Conservation (phyloP, 2,113 vertebrate species). For the Siphamia tubifer region DNA sequence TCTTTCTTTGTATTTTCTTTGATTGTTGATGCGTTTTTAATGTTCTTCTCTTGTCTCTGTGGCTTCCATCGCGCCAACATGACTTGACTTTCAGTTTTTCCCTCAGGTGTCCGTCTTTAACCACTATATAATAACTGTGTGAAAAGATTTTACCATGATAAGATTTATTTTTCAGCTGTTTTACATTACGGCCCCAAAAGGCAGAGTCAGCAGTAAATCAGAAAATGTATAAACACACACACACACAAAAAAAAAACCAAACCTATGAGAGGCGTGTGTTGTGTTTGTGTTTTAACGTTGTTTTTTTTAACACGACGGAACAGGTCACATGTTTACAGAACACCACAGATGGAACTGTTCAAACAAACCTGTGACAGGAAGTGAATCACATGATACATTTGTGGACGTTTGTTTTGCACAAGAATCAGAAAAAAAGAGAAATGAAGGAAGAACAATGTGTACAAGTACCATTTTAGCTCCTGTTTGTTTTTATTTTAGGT, state of each 20-base stretch:
- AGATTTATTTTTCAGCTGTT: constrained; percentile 62
- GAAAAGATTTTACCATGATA: constrained; percentile 34
- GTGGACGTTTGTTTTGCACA: constrained; percentile 40
- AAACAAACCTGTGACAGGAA: constrained; percentile 16
- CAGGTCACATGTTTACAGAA: no score
- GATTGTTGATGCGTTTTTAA: no score
- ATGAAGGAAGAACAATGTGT: constrained; percentile 17
- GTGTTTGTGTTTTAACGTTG: not conserved
- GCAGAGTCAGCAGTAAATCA: not conserved
- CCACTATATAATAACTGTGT: constrained; percentile 68
- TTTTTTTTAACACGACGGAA: not conserved
- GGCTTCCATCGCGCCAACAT: not conserved
- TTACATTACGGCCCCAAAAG: constrained; percentile 13
- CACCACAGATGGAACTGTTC: not conserved
- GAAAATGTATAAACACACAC: not conserved
- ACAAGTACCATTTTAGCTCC: constrained; percentile 27
- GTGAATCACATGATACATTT: constrained; percentile 13
- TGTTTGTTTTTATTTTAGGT: no score
- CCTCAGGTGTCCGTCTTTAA: constrained; percentile 69
- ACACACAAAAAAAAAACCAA: not conserved
- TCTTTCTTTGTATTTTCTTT: no score
- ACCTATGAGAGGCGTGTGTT: not conserved
- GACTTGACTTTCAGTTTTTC: not conserved
- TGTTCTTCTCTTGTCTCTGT: not conserved
- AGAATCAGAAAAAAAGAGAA: constrained; percentile 16